Base-by-base conservation (phyloP, 2,888 invertebrate species). In the Dasysyrphus tricinctus region DNA sequence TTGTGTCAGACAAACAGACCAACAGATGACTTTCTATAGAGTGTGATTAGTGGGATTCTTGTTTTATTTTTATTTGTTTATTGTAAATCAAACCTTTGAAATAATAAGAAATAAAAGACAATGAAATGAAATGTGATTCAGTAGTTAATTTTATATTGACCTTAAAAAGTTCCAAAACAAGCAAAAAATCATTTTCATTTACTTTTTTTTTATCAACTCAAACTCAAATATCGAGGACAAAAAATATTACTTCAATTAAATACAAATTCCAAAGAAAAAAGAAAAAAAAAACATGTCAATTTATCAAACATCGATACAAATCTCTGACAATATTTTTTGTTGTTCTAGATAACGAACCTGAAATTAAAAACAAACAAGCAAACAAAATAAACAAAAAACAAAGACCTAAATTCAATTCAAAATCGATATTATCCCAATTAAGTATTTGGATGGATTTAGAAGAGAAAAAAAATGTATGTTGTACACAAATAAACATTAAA, bases 391-490 rank as follows among this genome's bases (percentile, higher is more conserved):
- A 5, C 12, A 29, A 29, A 51, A 19, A 11, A 11, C 0, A 51
- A 19, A 29, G 29, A 29, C 3, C 14, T 29, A 14, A 54, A 54
- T 54, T n/a, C 24, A 54, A 54, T 54, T 54, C 14, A 14, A 54
- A 54, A 54, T 54, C 54, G 54, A 54, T 54, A 54, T 54, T 54
- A 54, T 54, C 54, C 54, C 54, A 54, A 54, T 54, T 54, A 54
- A 29, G 14, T 32, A 29, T 54, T 54, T 29, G 14, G 54, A 54
- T 29, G 14, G 54, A 54, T 29, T 54, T 54, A 54, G 14, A 51
- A 51, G 11, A 51, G n/a, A n/a, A n/a, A 14, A 54, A 29, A 51
- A 54, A 54, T 16, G 4, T 29, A 54, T 24, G 24, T 54, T 29
- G 29, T 29, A 29, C 29, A 29, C 54, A 54, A 54, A 54, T 54